Percentiles rank a stretch among this genome's conserved stretches.
phyloP scores from a whole-genome alignment of 2,888 invertebrate genomes.

The Nemotelus pantherinus region DNA sequence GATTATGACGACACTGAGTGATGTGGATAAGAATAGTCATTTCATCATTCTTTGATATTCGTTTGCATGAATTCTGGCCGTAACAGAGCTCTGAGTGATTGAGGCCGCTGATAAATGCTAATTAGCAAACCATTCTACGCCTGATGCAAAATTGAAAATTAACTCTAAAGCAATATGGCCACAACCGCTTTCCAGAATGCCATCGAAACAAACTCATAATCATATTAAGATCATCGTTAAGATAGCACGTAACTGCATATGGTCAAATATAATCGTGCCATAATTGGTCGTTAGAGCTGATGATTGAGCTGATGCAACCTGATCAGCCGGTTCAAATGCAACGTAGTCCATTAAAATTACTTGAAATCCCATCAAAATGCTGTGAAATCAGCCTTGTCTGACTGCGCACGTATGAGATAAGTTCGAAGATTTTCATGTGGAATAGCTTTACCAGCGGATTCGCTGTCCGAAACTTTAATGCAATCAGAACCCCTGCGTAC shows the following conservation, averaged over 20 bases:
- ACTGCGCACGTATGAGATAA: no score
- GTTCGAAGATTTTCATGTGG: no score
- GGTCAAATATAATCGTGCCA: conserved; percentile 1
- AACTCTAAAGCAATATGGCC: conserved; percentile 20
- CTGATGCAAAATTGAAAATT: not conserved
- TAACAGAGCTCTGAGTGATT: not conserved
- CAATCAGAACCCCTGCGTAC: no score
- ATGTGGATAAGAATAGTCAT: not conserved
- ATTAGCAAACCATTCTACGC: no score
- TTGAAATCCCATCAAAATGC: conserved; percentile 2
- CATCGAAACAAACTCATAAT: not conserved
- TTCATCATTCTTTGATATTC: not conserved
- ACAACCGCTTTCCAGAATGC: not conserved
- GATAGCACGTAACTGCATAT: conserved; percentile 22
- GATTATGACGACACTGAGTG: not conserved
- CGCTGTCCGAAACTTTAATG: no score
- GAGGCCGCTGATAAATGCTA: not conserved
- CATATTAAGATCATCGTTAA: conserved; percentile 18
- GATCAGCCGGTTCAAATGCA: not conserved
- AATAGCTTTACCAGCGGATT: no score
- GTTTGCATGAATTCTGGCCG: not conserved
- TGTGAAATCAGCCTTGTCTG: not conserved
- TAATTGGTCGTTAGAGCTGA: conserved; percentile 9
- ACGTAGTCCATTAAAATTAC: not conserved
- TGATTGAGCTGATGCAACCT: conserved; percentile 1